These are phyloP conservation scores for Polydrusus pterygomalis DNA, from an alignment of 2,888 invertebrate genomes.

Conservation along the genomic window DNA sequence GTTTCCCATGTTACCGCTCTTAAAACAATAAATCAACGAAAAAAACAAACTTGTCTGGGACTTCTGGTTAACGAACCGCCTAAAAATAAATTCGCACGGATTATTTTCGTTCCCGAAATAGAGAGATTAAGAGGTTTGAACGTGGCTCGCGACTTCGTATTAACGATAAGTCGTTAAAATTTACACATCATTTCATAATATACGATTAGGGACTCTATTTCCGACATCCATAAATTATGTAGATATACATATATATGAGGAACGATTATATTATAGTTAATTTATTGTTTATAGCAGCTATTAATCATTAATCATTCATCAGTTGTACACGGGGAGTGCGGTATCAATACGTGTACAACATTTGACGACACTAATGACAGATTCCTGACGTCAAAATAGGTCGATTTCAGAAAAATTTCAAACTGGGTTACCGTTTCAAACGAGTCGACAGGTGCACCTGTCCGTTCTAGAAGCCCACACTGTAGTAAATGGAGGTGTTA, in stretches of 20 bases:
- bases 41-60: constrained; percentile 17
- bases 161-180: constrained; percentile 5
- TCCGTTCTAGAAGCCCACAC: background rate
- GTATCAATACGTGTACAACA: too few species aligned
- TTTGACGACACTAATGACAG: too few species aligned
- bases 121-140: constrained; percentile 15
- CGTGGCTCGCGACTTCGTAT: constrained; percentile 10
- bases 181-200: constrained; percentile 15
- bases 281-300: background rate
- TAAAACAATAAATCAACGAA: background rate
- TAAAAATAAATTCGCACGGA: constrained; percentile 23
- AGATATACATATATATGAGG: too few species aligned
- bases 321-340: too few species aligned
- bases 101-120: constrained; percentile 23
- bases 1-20: background rate
- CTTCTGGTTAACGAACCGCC: constrained; percentile 21
- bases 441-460: background rate
- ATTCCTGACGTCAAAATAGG: too few species aligned
- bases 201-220: background rate
- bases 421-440: background rate
- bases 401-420: too few species aligned
- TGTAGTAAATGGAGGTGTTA: background rate
- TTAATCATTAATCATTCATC: too few species aligned
- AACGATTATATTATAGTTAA: background rate
- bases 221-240: background rate